Evolutionary conservation across 2,113 vertebrate genomes (phyloP).

Genomic region (Ginglymostoma cirratum): DNA sequence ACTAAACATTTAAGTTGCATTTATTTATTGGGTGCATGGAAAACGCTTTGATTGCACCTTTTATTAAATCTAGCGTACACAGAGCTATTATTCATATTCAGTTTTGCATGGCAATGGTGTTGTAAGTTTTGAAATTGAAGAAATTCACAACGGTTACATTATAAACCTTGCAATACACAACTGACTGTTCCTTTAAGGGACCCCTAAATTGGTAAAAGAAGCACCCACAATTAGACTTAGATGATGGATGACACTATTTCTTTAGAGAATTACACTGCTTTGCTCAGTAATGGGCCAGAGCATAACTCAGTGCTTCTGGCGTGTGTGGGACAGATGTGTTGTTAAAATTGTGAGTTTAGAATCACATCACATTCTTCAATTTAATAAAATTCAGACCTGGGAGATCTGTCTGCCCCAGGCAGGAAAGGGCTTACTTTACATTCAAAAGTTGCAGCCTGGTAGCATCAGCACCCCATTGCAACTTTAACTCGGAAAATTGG

Average conservation of each 20-base stretch:
- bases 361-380: background rate
- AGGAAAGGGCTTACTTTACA: background rate
- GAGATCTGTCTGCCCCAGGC: background rate
- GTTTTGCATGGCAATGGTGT: background rate
- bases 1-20: background rate
- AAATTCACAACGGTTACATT: background rate
- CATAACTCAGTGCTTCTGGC: no score
- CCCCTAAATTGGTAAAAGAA: background rate
- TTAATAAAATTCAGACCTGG: background rate
- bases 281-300: background rate
- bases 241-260: background rate
- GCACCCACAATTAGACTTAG: background rate
- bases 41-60: background rate
- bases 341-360: background rate
- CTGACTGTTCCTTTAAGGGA: slow-evolving; percentile 1
- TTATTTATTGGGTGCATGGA: background rate
- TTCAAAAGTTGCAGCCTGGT: background rate
- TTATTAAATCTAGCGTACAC: background rate
- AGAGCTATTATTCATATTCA: background rate
- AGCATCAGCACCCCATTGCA: background rate
- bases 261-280: background rate
- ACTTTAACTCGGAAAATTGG: background rate
- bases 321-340: background rate
- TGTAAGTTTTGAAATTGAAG: background rate
- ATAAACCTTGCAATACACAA: background rate